Base-by-base conservation (phyloP, 2,888 invertebrate genomes). In the Boloria selene region DNA sequence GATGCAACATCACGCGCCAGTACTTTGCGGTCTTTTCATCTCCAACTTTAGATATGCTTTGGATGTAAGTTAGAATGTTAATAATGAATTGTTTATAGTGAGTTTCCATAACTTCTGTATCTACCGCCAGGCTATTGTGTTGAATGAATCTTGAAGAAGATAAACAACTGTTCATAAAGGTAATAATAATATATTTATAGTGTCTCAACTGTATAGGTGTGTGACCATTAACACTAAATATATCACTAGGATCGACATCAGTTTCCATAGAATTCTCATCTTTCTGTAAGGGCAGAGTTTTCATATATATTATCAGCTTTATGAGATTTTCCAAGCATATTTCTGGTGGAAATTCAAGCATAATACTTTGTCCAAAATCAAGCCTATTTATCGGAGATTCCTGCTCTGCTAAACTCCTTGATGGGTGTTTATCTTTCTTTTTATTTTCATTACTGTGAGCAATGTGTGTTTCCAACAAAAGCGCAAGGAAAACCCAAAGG, bases 1-100 rank as follows among this genome's bases (percentile, higher is more conserved):
- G 95, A 79, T 96, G 95, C 14, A 96, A 84, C 84, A 98, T 93
- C 0, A 96, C 95, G 77, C 95, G 95, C 97, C 97, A 97, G 80
- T 96, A 98, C 78, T 96, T 96, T 0, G 93, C 94, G 0, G 93
- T 87, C 64, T 93, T 91, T 51, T 93, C 92, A 72, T 96, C 95
- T 0, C 93, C 89, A 0, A 94, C 91, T 71, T 93, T 94, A 0
- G 95, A 94, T 13, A 95, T 93, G 17, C 87, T 90, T 73, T 95
- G 95, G 52, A 97, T 94, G 70, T 94, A 95, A 0, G 94, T 93
- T 6, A 97, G 84, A 2, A 95, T 92, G 73, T 94, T 94, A 0
- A 96, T 93, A 18, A 96, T 95, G 13, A 96, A 88, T 38, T 93
- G 85, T 82, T 96, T 95, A 78, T 95, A 97, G 18, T 93, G 84